Base-by-base conservation (phyloP, 2,797 vertebrate genomes). In the Semaprochilodus insignis region DNA sequence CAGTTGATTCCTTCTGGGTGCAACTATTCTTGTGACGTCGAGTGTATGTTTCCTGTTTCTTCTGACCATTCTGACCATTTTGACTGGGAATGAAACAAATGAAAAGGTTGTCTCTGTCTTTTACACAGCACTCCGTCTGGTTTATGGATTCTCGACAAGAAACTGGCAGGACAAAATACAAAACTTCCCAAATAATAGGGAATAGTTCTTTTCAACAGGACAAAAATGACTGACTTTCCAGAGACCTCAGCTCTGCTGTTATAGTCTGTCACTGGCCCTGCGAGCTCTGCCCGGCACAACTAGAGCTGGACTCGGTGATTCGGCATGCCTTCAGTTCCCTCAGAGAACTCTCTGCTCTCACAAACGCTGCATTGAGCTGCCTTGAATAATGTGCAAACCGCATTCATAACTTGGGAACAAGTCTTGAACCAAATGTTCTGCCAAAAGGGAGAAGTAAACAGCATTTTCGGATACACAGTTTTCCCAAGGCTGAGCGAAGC, bases 371-470 rank as follows among this genome's bases (percentile, higher is more conserved):
- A 54, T n/a, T 54, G 17, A 66, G 51, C 15, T 13, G 40, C 25
- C 40, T 31, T 77, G 23, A 67, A 77, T 77, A 66, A 77, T 34
- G 25, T 25, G 62, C 51, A 52, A 34, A 66, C 60, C 11, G 4
- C 44, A 51, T 51, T 71, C 40, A 25, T 15, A 40, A 51, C 36
- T 44, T 48, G 44, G 36, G 17, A 44, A 44, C 34, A 19, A 48
- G 44, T 48, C 44, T 11, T 48, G 44, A 48, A 48, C 44, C 44
- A 69, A 69, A 69, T 23, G 36, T 25, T 71, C 69, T 8, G n/a
- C 40, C 69, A 71, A 14, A 11, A 71, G 40, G 31, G 31, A 19
- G 31, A 67, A 36, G 4, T 34, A 67, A 69, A 69, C 17, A 2
- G 63, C 34, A 17, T 66, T 44, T 44, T 44, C 44, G 66, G 40